Evolutionary conservation across 2,888 invertebrate species (phyloP), one percentile per base, ranked within the genome.

Genomic region (Hermaeophaga mercurialis): DNA sequence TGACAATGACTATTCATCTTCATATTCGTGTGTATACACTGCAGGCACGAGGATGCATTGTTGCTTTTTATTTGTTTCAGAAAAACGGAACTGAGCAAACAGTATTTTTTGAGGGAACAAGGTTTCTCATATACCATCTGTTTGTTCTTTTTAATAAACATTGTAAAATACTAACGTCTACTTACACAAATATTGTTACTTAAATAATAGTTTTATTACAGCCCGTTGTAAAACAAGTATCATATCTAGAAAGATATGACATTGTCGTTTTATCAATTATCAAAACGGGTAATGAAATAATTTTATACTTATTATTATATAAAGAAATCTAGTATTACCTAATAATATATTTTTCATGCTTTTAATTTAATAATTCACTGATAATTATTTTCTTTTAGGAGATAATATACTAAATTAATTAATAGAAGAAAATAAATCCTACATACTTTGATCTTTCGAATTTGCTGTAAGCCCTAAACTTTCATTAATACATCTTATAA

Each of bases 141-240:
- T 69, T 69, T 70, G 67, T 66, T 70, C 65, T 64, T 70, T 68
- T 68, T 63, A 69, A 62, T 69, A 69, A 70, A 70, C 69, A 68
- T 69, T 66, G 66, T 70, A 68, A 70, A 69, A 62, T 53, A 61
- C 62, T 59, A 61, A 56, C 59, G 62, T 66, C 60, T 63, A 61
- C 63, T 57, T 57, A 58, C 55, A 59, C 63, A 56, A 61, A 61
- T 56, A 59, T 53, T 59, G 57, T 62, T 57, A 55, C 43, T 59
- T 54, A 63, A 63, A 58, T 60, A 61, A 53, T 54, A 54, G 52
- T 53, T 62, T 62, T 62, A 62, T 58, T 50, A 31, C 54, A 17
- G 46, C 46, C 41, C 11, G 44, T 54, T 56, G 47, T 61, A 61
- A 58, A 61, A 48, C 49, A 45, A 49, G 46, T 14, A 49, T 49